These are phyloP conservation scores for Aphelocoma californica DNA, from an alignment of 2,797 vertebrate species.

Conservation along the genomic window DNA sequence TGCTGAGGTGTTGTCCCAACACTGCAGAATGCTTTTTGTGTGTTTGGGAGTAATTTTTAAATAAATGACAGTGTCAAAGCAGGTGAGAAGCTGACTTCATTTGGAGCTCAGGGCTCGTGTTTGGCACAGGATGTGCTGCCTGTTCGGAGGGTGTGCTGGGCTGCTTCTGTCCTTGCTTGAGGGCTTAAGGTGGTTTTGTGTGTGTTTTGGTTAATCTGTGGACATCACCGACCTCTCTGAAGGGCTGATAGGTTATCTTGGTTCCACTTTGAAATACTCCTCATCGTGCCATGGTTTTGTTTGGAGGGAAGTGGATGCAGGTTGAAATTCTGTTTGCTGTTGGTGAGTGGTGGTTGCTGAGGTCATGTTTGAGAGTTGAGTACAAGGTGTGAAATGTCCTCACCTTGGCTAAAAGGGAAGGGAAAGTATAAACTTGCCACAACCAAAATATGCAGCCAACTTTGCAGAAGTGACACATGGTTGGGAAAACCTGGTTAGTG, in stretches of 20 bases:
- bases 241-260: neutral
- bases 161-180: neutral
- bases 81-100: neutral
- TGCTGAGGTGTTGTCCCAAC: no score
- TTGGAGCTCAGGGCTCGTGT: neutral
- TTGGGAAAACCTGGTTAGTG: neutral
- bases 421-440: neutral
- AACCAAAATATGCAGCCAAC: fast-evolving
- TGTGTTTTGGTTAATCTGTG: neutral
- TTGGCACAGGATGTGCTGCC: neutral
- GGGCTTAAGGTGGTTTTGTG: neutral
- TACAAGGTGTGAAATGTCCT: neutral
- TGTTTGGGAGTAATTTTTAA: neutral
- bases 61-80: neutral
- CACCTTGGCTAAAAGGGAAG: neutral
- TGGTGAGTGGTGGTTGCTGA: neutral
- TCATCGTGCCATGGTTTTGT: fast-evolving
- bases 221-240: neutral
- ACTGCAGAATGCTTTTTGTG: neutral
- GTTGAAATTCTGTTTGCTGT: neutral
- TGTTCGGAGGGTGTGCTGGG: neutral
- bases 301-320: neutral
- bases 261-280: neutral
- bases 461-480: neutral
- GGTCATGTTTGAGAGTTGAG: neutral